phyloP scores from a whole-genome alignment of 2,888 invertebrate genomes.

The Pristionchus fissidentatus region DNA sequence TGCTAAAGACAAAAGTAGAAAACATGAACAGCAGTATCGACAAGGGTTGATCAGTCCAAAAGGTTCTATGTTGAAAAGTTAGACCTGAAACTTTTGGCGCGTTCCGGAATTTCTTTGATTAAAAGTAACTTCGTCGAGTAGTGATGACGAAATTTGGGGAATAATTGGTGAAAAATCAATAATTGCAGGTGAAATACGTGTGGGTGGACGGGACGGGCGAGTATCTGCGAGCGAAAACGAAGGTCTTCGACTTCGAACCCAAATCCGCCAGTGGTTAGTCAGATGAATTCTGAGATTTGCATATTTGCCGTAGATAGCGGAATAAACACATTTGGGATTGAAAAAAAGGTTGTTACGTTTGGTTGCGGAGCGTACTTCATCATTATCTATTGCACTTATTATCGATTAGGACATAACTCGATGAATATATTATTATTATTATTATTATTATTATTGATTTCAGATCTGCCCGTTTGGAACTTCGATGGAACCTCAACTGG shows the following conservation, averaged over 20 bases:
- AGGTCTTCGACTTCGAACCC: constrained; percentile 88
- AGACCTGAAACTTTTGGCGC: too few relatives aligned
- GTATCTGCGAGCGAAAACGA: constrained; percentile 87
- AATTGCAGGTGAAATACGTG: constrained; percentile 84
- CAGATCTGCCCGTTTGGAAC: constrained; percentile 77
- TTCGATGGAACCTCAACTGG: constrained; percentile 77
- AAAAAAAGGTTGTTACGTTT: neutral
- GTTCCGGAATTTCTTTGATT: too few relatives aligned
- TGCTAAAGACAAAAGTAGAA: too few relatives aligned
- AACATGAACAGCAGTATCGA: too few relatives aligned
- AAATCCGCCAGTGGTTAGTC: constrained; percentile 79
- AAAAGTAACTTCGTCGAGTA: too few relatives aligned
- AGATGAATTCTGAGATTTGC: too few relatives aligned
- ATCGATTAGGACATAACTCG: neutral
- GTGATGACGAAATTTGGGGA: too few relatives aligned
- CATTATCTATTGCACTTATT: neutral
- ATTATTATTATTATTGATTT: constrained; percentile 2
- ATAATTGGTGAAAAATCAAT: neutral
- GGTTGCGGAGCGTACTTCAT: neutral
- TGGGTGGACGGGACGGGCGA: constrained; percentile 97
- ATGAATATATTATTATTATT: neutral
- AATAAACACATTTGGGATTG: neutral
- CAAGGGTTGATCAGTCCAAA: too few relatives aligned
- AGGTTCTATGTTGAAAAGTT: too few relatives aligned
- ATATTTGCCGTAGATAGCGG: neutral